Conservation (phyloP, 2,797 vertebrate genomes). For the Myripristis jacobus region DNA sequence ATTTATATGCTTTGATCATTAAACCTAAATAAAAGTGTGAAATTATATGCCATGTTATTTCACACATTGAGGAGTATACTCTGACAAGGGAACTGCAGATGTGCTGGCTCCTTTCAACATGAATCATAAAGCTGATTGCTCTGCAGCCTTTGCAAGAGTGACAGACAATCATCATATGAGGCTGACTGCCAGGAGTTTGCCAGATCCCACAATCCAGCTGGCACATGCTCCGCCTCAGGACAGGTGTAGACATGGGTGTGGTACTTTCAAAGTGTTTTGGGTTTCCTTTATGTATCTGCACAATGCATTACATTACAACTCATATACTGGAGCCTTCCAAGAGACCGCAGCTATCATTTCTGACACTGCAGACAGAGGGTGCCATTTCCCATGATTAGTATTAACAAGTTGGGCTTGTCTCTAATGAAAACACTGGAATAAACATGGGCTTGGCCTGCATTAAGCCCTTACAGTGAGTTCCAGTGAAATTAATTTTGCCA, state of each 20-base stretch:
- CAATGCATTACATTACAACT: not conserved
- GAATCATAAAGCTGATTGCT: not conserved
- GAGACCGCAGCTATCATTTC: not conserved
- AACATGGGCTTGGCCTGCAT: too few relatives aligned
- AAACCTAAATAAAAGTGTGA: too few relatives aligned
- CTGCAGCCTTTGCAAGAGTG: too few relatives aligned
- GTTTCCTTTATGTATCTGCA: not conserved
- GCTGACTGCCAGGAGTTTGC: not conserved
- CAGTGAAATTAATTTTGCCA: too few relatives aligned
- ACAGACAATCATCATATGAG: not conserved
- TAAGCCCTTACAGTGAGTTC: too few relatives aligned
- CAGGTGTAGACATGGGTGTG: constrained; percentile 49
- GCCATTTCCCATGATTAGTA: not conserved
- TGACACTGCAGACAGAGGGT: not conserved
- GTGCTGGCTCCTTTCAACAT: not conserved
- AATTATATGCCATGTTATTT: too few relatives aligned
- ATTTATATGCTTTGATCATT: too few relatives aligned
- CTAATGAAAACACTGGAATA: not conserved
- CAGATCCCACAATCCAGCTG: not conserved
- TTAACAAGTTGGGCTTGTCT: not conserved
- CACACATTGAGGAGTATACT: not conserved
- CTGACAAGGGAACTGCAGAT: not conserved
- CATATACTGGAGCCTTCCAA: not conserved
- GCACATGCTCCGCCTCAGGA: not conserved
- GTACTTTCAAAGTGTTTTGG: not conserved